Percentiles rank a stretch among this genome's conserved stretches.
Evolutionary conservation across 2,113 vertebrate species (phyloP).

Genomic region (Nothobranchius kuhntae): DNA sequence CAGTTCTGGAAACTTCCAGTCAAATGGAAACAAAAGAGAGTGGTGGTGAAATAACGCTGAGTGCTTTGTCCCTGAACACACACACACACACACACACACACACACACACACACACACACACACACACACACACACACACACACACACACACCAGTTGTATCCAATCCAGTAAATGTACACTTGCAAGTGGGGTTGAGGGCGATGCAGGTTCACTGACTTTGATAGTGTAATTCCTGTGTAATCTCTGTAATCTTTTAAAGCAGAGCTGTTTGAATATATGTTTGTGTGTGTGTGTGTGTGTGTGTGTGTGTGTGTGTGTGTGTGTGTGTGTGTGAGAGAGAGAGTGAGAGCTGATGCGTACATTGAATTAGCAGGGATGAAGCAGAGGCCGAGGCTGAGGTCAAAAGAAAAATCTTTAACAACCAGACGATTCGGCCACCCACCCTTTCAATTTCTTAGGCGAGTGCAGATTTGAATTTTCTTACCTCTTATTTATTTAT

Average conservation of each 20-base stretch:
- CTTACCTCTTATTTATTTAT: neutral
- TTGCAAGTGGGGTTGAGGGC: conserved; percentile 47
- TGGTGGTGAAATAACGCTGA: conserved; percentile 57
- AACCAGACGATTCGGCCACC: conserved; percentile 36
- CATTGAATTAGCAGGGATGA: conserved; percentile 54
- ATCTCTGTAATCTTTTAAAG: conserved; percentile 84
- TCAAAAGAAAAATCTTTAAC: conserved; percentile 57
- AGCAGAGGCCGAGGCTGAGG: conserved; percentile 26
- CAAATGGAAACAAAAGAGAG: conserved; percentile 22
- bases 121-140: conserved; percentile 28
- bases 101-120: neutral
- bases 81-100: no score
- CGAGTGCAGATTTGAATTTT: neutral
- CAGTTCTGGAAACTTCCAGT: conserved; percentile 61
- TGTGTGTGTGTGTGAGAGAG: conserved; percentile 17
- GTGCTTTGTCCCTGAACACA: conserved; percentile 50
- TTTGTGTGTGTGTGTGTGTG: conserved; percentile 38
- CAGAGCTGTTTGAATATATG: conserved; percentile 67
- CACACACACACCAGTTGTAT: conserved; percentile 20
- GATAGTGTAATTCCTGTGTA: conserved; percentile 83
- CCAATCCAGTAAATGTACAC: conserved; percentile 51
- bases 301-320: conserved; percentile 30
- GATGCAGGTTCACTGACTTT: conserved; percentile 75
- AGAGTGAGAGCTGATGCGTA: conserved; percentile 30
- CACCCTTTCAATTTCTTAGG: conserved; percentile 6